phyloP scores from a whole-genome alignment of 2,888 invertebrate species.

The Hyppa rectilinea region DNA sequence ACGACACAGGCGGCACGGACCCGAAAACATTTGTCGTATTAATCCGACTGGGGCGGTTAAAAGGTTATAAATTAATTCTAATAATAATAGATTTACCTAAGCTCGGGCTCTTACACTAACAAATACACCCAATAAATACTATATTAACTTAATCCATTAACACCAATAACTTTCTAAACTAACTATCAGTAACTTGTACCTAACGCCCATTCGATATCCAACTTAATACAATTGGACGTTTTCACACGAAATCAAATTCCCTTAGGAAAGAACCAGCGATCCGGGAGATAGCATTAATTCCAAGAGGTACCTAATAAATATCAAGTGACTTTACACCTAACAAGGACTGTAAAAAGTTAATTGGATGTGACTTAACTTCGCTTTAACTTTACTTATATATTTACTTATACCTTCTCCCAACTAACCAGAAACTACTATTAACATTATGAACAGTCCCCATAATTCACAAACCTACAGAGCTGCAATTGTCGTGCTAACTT shows the following conservation, averaged over 20 bases:
- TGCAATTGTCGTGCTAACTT: slow-evolving; percentile 42
- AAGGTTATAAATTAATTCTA: too few species aligned
- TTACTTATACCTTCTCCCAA: too few species aligned
- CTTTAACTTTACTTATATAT: slow-evolving; percentile 8
- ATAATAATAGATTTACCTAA: too few species aligned
- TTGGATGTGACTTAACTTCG: slow-evolving; percentile 28
- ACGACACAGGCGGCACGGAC: too few species aligned
- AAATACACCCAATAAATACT: slow-evolving; percentile 19
- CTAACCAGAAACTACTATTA: background rate
- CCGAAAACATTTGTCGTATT: too few species aligned
- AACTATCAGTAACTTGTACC: slow-evolving; percentile 12
- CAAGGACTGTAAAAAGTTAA: slow-evolving; percentile 45
- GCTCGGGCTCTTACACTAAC: too few species aligned
- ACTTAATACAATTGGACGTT: slow-evolving; percentile 19
- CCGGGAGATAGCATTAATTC: slow-evolving; percentile 29
- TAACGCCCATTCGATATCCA: slow-evolving; percentile 4
- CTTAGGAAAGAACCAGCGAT: slow-evolving; percentile 8
- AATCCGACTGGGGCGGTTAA: too few species aligned
- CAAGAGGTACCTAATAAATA: slow-evolving; percentile 48
- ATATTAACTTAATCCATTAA: slow-evolving; percentile 21
- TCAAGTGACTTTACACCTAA: slow-evolving; percentile 22
- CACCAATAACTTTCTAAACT: slow-evolving; percentile 22
- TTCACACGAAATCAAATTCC: slow-evolving; percentile 16
- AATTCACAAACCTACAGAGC: slow-evolving; percentile 27
- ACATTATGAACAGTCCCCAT: background rate